Base-by-base conservation (phyloP, 2,113 vertebrate species). In the Donacobius atricapilla region DNA sequence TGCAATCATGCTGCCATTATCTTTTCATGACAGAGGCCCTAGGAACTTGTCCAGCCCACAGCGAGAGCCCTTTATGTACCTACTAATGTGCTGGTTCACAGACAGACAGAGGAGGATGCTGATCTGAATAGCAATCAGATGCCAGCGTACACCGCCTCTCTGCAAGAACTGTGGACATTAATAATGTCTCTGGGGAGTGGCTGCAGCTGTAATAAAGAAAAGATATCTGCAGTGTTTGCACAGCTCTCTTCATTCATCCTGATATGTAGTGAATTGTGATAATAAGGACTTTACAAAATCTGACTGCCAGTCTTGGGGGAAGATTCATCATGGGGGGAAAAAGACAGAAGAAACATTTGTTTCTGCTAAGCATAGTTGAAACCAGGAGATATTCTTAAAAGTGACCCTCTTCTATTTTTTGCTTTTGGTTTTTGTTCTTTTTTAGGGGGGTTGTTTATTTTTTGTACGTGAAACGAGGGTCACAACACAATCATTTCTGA, bases 71-170 rank as follows among this genome's bases (percentile, higher is more conserved):
- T 96, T 97, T 92, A 91, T 97, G 93, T 95, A 94, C 94, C 96
- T 95, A 91, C 94, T 30, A 66, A 94, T 90, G 95, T 87, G 94
- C 70, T 90, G 87, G 95, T 93, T 96, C 90, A 93, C 95, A 96
- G 94, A 77, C 90, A 96, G 97, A 90, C 89, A 31, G 89, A 88
- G 94, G 80, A 93, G 72, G 91, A 82, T 93, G 92, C 96, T 78
- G 97, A 96, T 96, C 93, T 91, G 96, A 98, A 94, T 94, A 91
- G 97, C 64, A 96, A 97, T 97, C 96, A 96, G 96, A 96, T 84
- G 94, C 95, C 94, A 90, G 37, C 3, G 0, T 79, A 90, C 58
- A 44, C 94, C 1, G 50, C 90, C 71, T 95, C 93, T 93, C 90
- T 50, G 35, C 9, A 9, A 91, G 96, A 96, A 88, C 84, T 51